phyloP scores from a whole-genome alignment of 53 echinoderm and acorn worm genomes.

The Temnopleurus reevesii region DNA sequence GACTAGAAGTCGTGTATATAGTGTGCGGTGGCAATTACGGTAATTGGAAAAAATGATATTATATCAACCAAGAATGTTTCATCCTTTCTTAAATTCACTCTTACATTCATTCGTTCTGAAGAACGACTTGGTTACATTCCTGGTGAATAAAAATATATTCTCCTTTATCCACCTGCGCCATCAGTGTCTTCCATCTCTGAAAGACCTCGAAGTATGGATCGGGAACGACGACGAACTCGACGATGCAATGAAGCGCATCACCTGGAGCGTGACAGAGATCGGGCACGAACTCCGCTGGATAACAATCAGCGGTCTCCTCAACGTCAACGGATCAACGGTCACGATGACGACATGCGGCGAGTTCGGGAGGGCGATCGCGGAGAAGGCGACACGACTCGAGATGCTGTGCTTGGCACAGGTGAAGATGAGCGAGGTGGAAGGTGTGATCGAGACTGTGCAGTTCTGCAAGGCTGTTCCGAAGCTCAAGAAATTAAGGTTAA shows the following conservation, averaged over 20 bases:
- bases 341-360: background rate
- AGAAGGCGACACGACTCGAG: background rate
- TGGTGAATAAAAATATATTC: too few relatives aligned
- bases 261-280: background rate
- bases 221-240: background rate
- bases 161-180: too few relatives aligned
- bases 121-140: too few relatives aligned
- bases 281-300: background rate
- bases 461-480: background rate
- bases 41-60: too few relatives aligned
- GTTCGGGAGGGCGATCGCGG: background rate
- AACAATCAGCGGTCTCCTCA: slow-evolving; percentile 1
- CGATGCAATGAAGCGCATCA: background rate
- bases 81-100: too few relatives aligned
- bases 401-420: background rate
- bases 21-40: too few relatives aligned
- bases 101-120: too few relatives aligned
- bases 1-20: too few relatives aligned
- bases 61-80: too few relatives aligned
- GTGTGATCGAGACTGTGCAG: background rate
- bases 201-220: slow-evolving; percentile 1
- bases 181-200: background rate
- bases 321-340: background rate
- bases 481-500: slow-evolving; percentile 6
- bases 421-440: background rate